Evolutionary conservation across 1,140 invertebrate species (phyloP), one percentile per base, ranked within the genome.

Genomic region (Drosophila aff.): DNA sequence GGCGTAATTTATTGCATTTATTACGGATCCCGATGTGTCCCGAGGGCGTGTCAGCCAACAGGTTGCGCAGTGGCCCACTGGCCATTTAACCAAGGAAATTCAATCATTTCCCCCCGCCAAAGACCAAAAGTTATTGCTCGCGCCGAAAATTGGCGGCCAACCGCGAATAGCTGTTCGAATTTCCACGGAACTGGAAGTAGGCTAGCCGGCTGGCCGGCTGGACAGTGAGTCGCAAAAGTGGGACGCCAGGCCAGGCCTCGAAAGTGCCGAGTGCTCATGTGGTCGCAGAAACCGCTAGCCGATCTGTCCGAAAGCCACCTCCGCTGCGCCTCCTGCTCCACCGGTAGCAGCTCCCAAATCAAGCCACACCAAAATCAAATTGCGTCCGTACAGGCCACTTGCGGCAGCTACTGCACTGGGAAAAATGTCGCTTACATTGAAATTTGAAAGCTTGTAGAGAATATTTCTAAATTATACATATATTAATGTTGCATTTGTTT

Each of bases 351-450:
- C 60, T 84, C 65, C 84, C 61, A 87, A 81, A 84, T 87, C 77
- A 81, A 83, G 62, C 63, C 62, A 41, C 85, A 75, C 84, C 83
- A 81, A 82, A 86, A 64, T 72, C 82, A 67, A 86, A 68, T 73
- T 71, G 57, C 58, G 64, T 80, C 83, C 83, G 69, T 50, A 65
- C 43, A 52, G 55, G 58, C 69, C 65, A 76, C 57, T 84, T 81
- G 43, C 11, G 11, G 21, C 21, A 40, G 4, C 13, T 9, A 18
- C 6, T 43, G 44, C 53, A 60, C 69, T 5, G 31, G 1, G n/a
- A 52, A 52, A 52, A 18, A 31, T 50, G 10, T 28, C 16, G 26
- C 26, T 6, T 50, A 11, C 0, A 33, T 15, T 13, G 0, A 4
- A 33, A 8, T 8, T 33, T 1, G 18, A n/a, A 18, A 8, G 10